Percentiles rank a stretch among this genome's conserved stretches.
Evolutionary conservation across 2,113 vertebrate species (phyloP).

Genomic region (Ornithorhynchus anatinus): DNA sequence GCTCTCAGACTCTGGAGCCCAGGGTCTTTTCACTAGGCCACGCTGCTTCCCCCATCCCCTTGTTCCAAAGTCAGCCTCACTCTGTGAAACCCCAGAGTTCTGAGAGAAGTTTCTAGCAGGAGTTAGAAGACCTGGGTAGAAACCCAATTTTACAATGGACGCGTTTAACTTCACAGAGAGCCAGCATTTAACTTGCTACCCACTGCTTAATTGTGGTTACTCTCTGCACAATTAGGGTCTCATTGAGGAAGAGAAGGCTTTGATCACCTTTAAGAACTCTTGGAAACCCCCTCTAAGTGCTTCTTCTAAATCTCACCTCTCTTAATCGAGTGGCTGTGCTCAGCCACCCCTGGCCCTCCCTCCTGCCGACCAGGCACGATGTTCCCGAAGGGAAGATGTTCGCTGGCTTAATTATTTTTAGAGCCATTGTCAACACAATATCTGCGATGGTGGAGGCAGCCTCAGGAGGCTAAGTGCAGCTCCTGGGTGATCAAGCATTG

Average conservation of each 20-base stretch:
- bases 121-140: constrained; percentile 32
- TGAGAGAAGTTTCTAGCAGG: constrained; percentile 25
- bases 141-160: constrained; percentile 54
- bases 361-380: constrained; percentile 1
- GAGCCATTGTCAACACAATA: constrained; percentile 57
- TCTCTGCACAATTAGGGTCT: constrained; percentile 58
- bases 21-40: not conserved
- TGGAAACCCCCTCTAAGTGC: constrained; percentile 46
- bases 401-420: constrained; percentile 22
- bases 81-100: no score
- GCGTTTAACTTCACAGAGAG: constrained; percentile 45
- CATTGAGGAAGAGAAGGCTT: constrained; percentile 59
- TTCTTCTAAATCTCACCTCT: constrained; percentile 49
- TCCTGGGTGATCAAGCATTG: not conserved
- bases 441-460: constrained; percentile 26
- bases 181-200: constrained; percentile 56
- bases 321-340: constrained; percentile 44
- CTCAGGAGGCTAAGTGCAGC: not conserved
- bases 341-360: constrained; percentile 44
- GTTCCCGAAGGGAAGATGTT: constrained; percentile 49
- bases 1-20: not conserved
- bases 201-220: constrained; percentile 58
- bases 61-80: no score
- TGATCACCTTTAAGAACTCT: constrained; percentile 60
- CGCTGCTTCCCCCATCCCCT: no score